phyloP scores from a whole-genome alignment of 2,888 invertebrate genomes.

The Didymodactylos carnosus region DNA sequence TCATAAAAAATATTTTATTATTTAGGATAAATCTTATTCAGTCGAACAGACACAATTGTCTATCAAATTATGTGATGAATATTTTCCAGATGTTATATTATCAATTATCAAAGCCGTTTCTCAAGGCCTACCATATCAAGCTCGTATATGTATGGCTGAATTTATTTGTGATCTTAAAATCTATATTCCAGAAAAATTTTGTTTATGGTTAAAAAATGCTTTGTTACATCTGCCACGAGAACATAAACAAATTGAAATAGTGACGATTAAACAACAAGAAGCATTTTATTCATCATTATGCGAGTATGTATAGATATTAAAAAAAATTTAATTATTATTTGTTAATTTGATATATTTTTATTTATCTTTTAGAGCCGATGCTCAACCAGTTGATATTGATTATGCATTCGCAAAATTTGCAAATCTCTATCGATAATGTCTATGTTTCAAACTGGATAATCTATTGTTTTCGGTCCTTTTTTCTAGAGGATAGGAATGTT shows the following conservation, averaged over 20 bases:
- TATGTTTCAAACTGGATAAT: too few species aligned
- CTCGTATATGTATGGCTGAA: not conserved
- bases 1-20: too few species aligned
- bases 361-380: not conserved
- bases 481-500: too few species aligned
- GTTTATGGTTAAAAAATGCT: not conserved
- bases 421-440: not conserved
- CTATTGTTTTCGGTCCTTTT: too few species aligned
- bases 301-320: not conserved
- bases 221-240: not conserved
- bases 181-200: not conserved
- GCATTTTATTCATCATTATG: not conserved
- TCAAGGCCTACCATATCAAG: not conserved
- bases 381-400: not conserved
- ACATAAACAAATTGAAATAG: not conserved
- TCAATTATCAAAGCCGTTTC: not conserved
- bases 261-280: not conserved
- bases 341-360: not conserved
- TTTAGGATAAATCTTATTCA: not conserved
- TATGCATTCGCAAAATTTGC: not conserved
- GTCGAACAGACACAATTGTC: not conserved
- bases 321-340: not conserved
- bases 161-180: not conserved
- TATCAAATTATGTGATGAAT: not conserved
- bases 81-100: not conserved